A percentile compares a stretch with the other conserved stretches of the same genome.
Conservation (phyloP, 2,888 invertebrate genomes). For the Dioctria linearis region DNA sequence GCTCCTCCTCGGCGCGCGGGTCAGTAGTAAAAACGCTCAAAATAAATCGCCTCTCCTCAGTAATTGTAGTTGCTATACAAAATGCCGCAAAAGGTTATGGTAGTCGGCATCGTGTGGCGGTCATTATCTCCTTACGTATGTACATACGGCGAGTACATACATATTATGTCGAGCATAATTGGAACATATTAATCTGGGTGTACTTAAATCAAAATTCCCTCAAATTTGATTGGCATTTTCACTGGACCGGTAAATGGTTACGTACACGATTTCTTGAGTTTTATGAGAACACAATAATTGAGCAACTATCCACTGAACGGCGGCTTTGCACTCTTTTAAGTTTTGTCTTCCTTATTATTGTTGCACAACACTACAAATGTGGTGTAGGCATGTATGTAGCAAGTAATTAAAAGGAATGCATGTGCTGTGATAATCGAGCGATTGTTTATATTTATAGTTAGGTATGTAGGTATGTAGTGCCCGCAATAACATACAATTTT, state of each 20-base stretch:
- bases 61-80: background rate
- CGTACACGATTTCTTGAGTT: background rate
- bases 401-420: constrained; percentile 2
- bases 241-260: constrained; percentile 4
- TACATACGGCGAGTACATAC: too few species aligned
- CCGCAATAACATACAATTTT: too few species aligned
- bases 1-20: too few species aligned
- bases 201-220: background rate
- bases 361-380: constrained; percentile 7
- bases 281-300: constrained; percentile 1
- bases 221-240: constrained; percentile 19
- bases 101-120: background rate
- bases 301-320: background rate
- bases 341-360: background rate
- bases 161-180: constrained; percentile 12
- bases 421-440: too few species aligned
- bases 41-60: too few species aligned
- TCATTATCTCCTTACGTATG: constrained; percentile 18
- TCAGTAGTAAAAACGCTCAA: too few species aligned
- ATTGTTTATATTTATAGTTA: too few species aligned
- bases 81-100: constrained; percentile 19
- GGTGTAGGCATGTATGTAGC: background rate
- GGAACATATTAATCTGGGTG: background rate
- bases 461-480: too few species aligned
- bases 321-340: constrained; percentile 4